A percentile compares a stretch with the other conserved stretches of the same genome.
Conservation (phyloP, 2,797 vertebrate genomes). For the Enteromius trimaculatus region DNA sequence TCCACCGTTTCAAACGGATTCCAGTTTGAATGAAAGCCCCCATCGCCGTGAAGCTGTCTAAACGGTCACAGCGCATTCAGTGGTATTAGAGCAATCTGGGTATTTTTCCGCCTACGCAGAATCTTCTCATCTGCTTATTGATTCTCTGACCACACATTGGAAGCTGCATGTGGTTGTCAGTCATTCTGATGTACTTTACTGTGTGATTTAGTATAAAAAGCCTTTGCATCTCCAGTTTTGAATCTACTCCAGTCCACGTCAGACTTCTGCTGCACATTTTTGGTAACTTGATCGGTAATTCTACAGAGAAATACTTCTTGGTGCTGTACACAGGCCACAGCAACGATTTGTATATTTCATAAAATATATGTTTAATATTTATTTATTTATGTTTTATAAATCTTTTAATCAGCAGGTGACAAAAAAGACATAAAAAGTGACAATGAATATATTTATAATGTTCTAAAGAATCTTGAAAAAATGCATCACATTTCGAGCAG, state of each 20-base stretch:
- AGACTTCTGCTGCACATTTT: constrained; percentile 3
- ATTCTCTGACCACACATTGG: constrained; percentile 36
- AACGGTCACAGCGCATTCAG: neutral
- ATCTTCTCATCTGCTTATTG: constrained; percentile 23
- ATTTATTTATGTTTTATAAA: neutral
- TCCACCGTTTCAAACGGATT: constrained; percentile 49
- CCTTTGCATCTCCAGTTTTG: neutral
- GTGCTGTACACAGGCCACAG: neutral
- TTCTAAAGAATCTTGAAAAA: neutral
- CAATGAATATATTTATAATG: neutral
- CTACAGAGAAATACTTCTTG: neutral
- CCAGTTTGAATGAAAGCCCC: constrained; percentile 44
- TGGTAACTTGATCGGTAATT: neutral
- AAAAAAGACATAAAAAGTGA: neutral
- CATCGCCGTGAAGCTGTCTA: constrained; percentile 13
- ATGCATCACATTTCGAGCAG: neutral
- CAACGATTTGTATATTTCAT: neutral
- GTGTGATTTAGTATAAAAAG: constrained; percentile 29
- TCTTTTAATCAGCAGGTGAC: neutral
- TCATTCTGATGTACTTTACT: constrained; percentile 37
- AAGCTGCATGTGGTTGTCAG: constrained; percentile 41
- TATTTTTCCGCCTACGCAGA: constrained; percentile 20
- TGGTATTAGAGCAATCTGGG: constrained; percentile 31
- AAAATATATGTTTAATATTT: neutral
- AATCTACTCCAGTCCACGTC: neutral